phyloP scores from a whole-genome alignment of 2,888 invertebrate genomes.

The Ormyrus rosae region DNA sequence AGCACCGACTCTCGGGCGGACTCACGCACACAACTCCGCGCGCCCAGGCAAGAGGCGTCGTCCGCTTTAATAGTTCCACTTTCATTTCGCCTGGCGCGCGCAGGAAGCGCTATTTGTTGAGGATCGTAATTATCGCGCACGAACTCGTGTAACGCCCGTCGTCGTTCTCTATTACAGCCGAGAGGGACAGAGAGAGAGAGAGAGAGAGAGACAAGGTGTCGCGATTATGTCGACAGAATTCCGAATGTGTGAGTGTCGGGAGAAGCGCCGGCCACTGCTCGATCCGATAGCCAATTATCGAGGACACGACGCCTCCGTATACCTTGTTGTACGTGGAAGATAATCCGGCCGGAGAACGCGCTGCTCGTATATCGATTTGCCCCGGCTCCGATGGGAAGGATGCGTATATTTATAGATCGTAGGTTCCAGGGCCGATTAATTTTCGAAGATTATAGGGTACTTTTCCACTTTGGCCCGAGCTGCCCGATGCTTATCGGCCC shows the following conservation, averaged over 20 bases:
- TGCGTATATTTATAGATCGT: constrained; percentile 23
- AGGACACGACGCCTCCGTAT: constrained; percentile 35
- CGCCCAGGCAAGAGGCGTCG: constrained; percentile 3
- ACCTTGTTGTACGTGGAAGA: not conserved
- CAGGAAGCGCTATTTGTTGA: constrained; percentile 36
- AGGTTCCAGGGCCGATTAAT: constrained; percentile 38
- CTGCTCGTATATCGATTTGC: constrained; percentile 12
- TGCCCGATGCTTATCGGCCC: constrained; percentile 18
- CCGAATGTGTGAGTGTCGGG: not conserved
- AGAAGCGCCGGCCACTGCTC: not conserved
- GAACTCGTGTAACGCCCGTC: constrained; percentile 2
- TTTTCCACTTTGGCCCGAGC: constrained; percentile 33
- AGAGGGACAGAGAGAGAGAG: not conserved
- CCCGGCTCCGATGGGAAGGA: not conserved
- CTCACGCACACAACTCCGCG: not conserved
- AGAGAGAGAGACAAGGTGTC: constrained; percentile 30
- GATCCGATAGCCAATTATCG: constrained; percentile 45
- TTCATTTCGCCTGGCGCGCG: constrained; percentile 20
- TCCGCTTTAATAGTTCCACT: constrained; percentile 46
- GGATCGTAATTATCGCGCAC: constrained; percentile 18
- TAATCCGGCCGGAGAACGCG: too few species aligned
- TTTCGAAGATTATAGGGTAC: constrained; percentile 44
- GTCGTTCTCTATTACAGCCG: constrained; percentile 2
- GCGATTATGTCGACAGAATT: constrained; percentile 21
- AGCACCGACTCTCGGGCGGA: not conserved